Base-by-base conservation (phyloP, 1,140 invertebrate genomes). In the Lepidostoma basale region DNA sequence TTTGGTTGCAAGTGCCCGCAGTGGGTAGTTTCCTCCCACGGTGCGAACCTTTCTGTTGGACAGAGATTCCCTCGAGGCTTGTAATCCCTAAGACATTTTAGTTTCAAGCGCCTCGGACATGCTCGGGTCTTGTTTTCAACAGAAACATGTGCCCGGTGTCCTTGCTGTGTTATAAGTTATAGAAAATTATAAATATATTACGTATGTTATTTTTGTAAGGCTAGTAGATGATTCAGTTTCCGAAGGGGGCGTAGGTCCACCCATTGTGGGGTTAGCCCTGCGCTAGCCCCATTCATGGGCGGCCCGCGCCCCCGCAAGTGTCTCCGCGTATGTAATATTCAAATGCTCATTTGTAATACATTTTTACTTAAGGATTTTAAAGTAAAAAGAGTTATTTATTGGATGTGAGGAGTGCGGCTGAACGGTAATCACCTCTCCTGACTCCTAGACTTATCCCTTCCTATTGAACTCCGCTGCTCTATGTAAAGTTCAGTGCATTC, bases 331-430 rank as follows among this genome's bases (percentile, higher is more conserved):
- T 56, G n/a, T 40, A 22, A 69, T 63, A 70, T 58, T 71, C 33
- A 30, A 67, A 67, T 71, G 58, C 59, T 64, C 69, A 67, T 63
- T 70, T 70, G 49, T 70, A 70, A 70, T 66, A 66, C 47, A 62
- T 62, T 62, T 67, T 54, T 42, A 47, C 44, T 63, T 39, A 49
- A 25, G 40, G 28, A 62, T 30, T 62, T 40, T 39, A 69, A 69
- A 58, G 28, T 30, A 59, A 64, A 45, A 68, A 67, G 16, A 28
- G 45, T 40, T 28, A 44, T 68, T 42, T 68, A 58, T 63, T 45
- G 30, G 44, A 64, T 45, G 49, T 64, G 62, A 64, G n/a, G 44
- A 59, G 66, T 64, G 69, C 36, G 69, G 60, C 65, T 67, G 59
- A 68, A 68, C 68, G 44, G 56, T 58, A 54, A 47, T 60, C 44